Base-by-base conservation (phyloP, 2,888 invertebrate species). In the Archips crataeganus region DNA sequence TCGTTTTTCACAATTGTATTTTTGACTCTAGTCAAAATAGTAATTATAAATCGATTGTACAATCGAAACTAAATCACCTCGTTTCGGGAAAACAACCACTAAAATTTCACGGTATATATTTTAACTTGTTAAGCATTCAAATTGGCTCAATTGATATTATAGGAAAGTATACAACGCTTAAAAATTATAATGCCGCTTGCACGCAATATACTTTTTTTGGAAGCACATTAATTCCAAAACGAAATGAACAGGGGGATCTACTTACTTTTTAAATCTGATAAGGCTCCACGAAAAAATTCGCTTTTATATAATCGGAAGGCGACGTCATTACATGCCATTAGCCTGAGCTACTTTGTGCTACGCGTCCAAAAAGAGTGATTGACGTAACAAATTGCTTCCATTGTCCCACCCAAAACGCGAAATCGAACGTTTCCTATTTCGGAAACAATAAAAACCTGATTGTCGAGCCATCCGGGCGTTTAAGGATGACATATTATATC, bases 361-460 rank as follows among this genome's bases (percentile, higher is more conserved):
- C 66, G 59, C 42, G 73, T 51, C 49, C 64, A 76, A 75, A 78
- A 76, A 71, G 72, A 78, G 77, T 85, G 87, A 86, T 86, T 85
- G 84, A 85, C 84, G 82, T 81, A 63, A 80, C 84, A 86, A 86
- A 87, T 86, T 84, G 83, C 81, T 83, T 81, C 79, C 83, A 84
- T 84, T 86, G 86, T 85, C 78, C 75, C 78, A 71, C 74, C 72
- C 77, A 61, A 78, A 79, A 76, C 63, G 72, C 75, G 66, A 71
- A 64, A 70, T 77, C 72, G 71, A 57, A 75, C 75, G 75, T 77
- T 76, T 69, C 71, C 76, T 71, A 82, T 82, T 79, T 77, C 75
- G 75, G 79, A 76, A 77, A 70, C 69, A 70, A 74, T 64, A 65
- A 71, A 51, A 57, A 64, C 59, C 39, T 49, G 63, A 68, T 68